These are phyloP conservation scores for Callyntrura sp. DNA, from an alignment of 2,888 invertebrate species.

Conservation along the genomic window DNA sequence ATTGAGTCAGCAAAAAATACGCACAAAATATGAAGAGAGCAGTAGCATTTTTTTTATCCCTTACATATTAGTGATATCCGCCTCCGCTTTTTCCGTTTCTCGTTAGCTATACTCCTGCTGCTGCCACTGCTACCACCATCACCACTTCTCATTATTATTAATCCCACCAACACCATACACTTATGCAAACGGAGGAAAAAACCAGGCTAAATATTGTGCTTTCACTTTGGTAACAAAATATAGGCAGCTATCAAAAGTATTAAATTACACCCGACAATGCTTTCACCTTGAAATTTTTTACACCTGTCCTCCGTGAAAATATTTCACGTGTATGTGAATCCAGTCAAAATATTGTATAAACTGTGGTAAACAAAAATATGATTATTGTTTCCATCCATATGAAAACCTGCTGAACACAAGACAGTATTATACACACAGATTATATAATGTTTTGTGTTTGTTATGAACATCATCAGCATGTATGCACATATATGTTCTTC, in stretches of 20 bases:
- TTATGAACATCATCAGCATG: too few species aligned
- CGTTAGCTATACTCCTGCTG: background rate
- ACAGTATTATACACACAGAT: background rate
- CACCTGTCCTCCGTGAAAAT: background rate
- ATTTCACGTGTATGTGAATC: too few species aligned
- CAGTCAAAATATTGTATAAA: background rate
- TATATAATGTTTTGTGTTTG: background rate
- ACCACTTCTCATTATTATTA: background rate
- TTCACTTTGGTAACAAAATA: background rate
- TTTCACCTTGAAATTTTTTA: slow-evolving; percentile 15
- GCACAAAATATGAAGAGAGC: background rate
- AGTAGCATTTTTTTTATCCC: background rate
- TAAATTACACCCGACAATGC: slow-evolving; percentile 10
- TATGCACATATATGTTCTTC: too few species aligned
- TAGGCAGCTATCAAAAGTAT: background rate
- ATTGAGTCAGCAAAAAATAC: slow-evolving; percentile 55
- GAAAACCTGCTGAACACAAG: background rate
- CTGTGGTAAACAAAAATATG: slow-evolving; percentile 14
- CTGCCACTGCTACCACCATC: background rate
- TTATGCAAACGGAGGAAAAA: background rate
- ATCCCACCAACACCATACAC: background rate
- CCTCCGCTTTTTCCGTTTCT: slow-evolving; percentile 62
- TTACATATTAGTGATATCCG: slow-evolving; percentile 24
- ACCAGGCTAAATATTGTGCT: background rate
- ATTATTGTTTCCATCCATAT: background rate